Base-by-base conservation (phyloP, 2,113 vertebrate genomes). In the Chascanopsetta lugubris region DNA sequence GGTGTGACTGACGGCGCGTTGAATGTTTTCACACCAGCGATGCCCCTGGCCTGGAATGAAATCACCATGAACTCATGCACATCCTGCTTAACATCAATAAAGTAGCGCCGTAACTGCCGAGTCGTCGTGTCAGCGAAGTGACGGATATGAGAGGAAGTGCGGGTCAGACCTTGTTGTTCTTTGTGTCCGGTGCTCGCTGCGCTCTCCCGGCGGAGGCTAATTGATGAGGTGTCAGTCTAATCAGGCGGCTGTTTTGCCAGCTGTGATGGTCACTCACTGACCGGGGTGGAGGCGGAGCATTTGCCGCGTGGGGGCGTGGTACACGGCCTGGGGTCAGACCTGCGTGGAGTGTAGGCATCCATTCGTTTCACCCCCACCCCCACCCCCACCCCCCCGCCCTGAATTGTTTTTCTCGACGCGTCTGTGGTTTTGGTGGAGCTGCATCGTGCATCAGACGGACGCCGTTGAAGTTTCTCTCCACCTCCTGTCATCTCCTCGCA, bases 341-440 rank as follows among this genome's bases (percentile, higher is more conserved):
- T 2, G 49, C 3, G 27, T 57, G 64, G 69, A 69, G 67, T 79
- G 79, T 54, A 21, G 60, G 60, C 55, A 70, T 78, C 74, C 12
- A 81, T 60, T 84, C 70, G 79, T 85, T 83, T 74, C 6, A 36
- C 66, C 78, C 74, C 84, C 21, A 69, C n/a, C n/a, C n/a, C n/a
- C n/a, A n/a, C n/a, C n/a, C n/a, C n/a, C n/a, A n/a, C n/a, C n/a
- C n/a, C n/a, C n/a, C n/a, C n/a, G n/a, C n/a, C n/a, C n/a, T n/a
- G 85, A 84, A 77, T 67, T 86, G 82, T 86, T 80, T 79, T 85
- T 79, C 53, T 58, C 46, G 3, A 21, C 29, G 26, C 54, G 80
- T 76, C 74, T 88, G 87, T 18, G 79, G 72, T 82, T 80, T 60
- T 46, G 32, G 11, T 38, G 18, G 11, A 65, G n/a, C n/a, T n/a